Evolutionary conservation across 2,888 invertebrate species (phyloP).

Genomic region (Unio pictorum): DNA sequence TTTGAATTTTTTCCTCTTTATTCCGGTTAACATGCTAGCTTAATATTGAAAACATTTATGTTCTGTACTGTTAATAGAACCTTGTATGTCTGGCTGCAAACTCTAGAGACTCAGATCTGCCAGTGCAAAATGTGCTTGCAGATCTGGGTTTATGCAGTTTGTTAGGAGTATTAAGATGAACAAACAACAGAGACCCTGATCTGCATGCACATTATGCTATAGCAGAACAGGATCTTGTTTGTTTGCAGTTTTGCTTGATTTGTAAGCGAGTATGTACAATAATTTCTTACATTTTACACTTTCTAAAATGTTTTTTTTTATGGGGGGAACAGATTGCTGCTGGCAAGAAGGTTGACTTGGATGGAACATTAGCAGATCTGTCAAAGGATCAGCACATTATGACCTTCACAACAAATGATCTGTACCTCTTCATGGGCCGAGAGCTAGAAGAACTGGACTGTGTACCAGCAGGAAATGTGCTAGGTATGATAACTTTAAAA

Average conservation of each 20-base stretch:
- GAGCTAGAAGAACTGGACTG: slow-evolving; percentile 83
- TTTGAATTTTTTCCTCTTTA: no score
- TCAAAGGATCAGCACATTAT: slow-evolving; percentile 78
- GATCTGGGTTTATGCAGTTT: no score
- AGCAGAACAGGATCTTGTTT: no score
- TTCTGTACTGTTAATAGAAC: background rate
- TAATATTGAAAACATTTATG: no score
- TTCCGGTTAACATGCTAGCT: no score
- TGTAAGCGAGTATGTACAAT: background rate
- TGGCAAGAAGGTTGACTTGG: slow-evolving; percentile 21
- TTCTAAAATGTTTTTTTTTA: background rate
- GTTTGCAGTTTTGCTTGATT: no score
- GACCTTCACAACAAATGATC: slow-evolving; percentile 77
- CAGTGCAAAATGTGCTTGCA: no score
- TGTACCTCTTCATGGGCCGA: slow-evolving; percentile 94
- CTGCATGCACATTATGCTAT: no score
- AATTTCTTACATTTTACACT: background rate
- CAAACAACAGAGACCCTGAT: no score
- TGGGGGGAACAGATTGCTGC: slow-evolving; percentile 1
- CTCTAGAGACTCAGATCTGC: no score
- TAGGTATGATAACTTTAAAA: slow-evolving; percentile 75
- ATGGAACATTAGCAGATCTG: slow-evolving; percentile 58
- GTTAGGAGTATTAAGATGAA: no score
- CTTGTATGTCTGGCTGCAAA: no score
- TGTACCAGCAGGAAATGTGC: slow-evolving; percentile 91